Evolutionary conservation across 2,113 vertebrate genomes (phyloP), one percentile per base, ranked within the genome.

Genomic region (Thinocorus orbignyianus): DNA sequence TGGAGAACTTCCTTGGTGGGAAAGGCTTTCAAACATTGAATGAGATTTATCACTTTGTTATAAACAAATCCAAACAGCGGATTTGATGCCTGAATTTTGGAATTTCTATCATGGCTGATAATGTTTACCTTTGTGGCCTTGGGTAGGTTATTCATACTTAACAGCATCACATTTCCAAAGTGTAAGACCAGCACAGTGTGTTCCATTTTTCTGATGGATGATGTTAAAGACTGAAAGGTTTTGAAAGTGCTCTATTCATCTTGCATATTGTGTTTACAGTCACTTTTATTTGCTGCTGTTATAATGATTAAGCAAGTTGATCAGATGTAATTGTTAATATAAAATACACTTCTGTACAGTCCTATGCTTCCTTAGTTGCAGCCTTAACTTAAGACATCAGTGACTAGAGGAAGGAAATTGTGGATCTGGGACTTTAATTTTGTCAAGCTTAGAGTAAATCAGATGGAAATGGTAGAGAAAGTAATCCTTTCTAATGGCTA

Each of bases 381-480:
- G 8, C 10, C 0, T 71, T 88, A 66, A 80, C 9, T 83, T 69
- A 37, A 0, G 0, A 22, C 23, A 30, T 81, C 39, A 61, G 0
- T 82, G 78, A 37, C n/a, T 72, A 60, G 25, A 74, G 52, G 55
- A 93, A 77, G n/a, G 46, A 76, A 66, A 44, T 61, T 2, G 7
- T 35, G 24, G 13, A 49, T 76, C 54, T 22, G 51, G 46, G 17
- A 39, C 61, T 88, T 52, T 35, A 0, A 33, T 81, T 81, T 86
- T 90, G 25, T 80, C 42, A 72, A 70, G 30, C 49, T 18, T 73
- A 23, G 13, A 87, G 23, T 71, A 91, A 84, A 61, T 65, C 8
- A 31, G 13, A 57, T 54, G 13, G 41, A 61, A 58, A 69, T 51
- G 3, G 23, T 48, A n/a, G 39, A 86, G 12, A 70, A 80, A 60